A percentile compares a stretch with the other conserved stretches of the same genome.
phyloP scores from a whole-genome alignment of 2,797 vertebrate species.

The Sebastes wilsoni region DNA sequence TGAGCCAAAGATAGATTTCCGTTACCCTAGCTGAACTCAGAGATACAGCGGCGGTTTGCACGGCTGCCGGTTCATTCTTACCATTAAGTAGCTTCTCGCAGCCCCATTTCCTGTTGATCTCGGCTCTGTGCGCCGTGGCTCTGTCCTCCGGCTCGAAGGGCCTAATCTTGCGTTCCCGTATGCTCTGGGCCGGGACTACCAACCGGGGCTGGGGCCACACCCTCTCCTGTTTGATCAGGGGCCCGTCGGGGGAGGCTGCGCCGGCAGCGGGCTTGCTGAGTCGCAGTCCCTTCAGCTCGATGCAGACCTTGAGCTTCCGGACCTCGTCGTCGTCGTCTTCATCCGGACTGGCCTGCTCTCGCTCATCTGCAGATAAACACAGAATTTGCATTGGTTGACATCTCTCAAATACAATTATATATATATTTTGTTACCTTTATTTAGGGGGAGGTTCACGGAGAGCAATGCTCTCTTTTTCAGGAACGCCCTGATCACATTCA shows the following conservation, averaged over 20 bases:
- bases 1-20: conserved; percentile 78
- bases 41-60: conserved; percentile 42
- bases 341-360: conserved; percentile 71
- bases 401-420: neutral
- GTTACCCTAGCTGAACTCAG: conserved; percentile 69
- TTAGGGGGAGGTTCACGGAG: no score
- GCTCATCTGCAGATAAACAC: conserved; percentile 50
- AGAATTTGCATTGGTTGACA: neutral
- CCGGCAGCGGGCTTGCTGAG: conserved; percentile 91
- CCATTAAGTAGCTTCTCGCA: conserved; percentile 86
- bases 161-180: conserved; percentile 83
- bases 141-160: conserved; percentile 86
- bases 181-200: conserved; percentile 76
- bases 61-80: conserved; percentile 65
- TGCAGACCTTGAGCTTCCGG: conserved; percentile 97
- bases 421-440: no score
- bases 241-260: conserved; percentile 51
- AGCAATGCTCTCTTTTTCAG: no score
- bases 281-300: conserved; percentile 96
- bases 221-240: conserved; percentile 70
- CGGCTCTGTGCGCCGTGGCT: conserved; percentile 86
- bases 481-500: no score
- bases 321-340: conserved; percentile 83
- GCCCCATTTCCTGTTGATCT: conserved; percentile 92
- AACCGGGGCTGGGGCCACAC: conserved; percentile 54